These are phyloP conservation scores for Phyllostomus discolor DNA, from an alignment of 2,113 vertebrate species.

Conservation along the genomic window DNA sequence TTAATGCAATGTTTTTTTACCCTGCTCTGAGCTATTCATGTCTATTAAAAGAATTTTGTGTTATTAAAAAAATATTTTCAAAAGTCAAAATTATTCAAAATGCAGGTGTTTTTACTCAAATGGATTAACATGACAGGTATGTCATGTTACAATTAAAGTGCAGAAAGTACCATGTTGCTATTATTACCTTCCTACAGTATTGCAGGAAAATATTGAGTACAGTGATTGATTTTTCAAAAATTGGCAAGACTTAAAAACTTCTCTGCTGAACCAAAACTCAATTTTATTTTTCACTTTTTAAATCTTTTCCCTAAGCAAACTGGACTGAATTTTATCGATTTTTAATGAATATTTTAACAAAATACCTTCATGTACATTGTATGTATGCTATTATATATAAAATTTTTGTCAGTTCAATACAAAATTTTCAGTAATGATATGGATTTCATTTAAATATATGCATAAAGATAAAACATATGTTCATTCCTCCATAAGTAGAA, in stretches of 20 bases:
- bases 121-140: background rate
- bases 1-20: background rate
- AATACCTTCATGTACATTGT: background rate
- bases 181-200: background rate
- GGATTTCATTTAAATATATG: background rate
- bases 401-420: background rate
- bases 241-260: background rate
- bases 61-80: background rate
- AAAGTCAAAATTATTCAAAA: background rate
- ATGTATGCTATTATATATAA: background rate
- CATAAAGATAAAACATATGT: background rate
- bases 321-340: background rate
- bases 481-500: background rate
- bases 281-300: background rate
- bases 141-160: background rate
- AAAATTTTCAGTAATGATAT: background rate
- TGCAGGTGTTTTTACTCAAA: background rate
- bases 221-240: constrained; percentile 14
- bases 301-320: background rate
- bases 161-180: background rate
- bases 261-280: background rate
- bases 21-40: background rate
- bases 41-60: background rate
- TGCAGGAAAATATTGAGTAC: background rate
- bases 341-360: background rate